A percentile compares a stretch with the other conserved stretches of the same genome.
These are phyloP conservation scores for Morbakka virulenta DNA, from an alignment of 30 jellyfish, hydroid and myxozoan genomes.

Conservation along the genomic window DNA sequence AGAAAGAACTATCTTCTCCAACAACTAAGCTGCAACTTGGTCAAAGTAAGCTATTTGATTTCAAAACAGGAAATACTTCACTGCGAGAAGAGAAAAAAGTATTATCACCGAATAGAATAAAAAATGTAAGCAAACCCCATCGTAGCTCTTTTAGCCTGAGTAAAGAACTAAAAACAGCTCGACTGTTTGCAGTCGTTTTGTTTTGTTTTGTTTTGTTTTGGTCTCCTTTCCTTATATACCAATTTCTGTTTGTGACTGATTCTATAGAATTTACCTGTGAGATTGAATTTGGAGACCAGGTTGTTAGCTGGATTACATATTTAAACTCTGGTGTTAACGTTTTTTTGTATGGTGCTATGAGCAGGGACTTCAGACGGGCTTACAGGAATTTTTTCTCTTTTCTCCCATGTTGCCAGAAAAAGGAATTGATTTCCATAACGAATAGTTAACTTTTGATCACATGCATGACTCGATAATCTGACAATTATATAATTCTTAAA, in stretches of 20 bases:
- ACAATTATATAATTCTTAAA: no score
- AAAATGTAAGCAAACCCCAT: background rate
- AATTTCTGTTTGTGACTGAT: background rate
- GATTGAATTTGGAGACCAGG: background rate
- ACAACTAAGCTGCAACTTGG: background rate
- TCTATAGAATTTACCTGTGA: background rate
- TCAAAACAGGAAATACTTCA: background rate
- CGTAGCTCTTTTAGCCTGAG: background rate
- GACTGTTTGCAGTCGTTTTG: background rate
- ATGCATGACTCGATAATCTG: no score
- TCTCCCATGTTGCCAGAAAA: background rate
- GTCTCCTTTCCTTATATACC: background rate
- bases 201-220: background rate
- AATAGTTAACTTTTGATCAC: no score
- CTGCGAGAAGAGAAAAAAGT: background rate
- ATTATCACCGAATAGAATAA: no score
- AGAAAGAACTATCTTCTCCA: background rate
- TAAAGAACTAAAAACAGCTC: background rate
- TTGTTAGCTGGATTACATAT: background rate
- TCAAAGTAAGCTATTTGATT: no score
- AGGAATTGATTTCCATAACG: no score
- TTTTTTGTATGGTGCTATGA: background rate
- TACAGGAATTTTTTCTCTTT: background rate
- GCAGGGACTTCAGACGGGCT: background rate
- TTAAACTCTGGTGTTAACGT: background rate